Evolutionary conservation across 2,113 vertebrate genomes (phyloP).

Genomic region (Acanthochromis polyacanthus): DNA sequence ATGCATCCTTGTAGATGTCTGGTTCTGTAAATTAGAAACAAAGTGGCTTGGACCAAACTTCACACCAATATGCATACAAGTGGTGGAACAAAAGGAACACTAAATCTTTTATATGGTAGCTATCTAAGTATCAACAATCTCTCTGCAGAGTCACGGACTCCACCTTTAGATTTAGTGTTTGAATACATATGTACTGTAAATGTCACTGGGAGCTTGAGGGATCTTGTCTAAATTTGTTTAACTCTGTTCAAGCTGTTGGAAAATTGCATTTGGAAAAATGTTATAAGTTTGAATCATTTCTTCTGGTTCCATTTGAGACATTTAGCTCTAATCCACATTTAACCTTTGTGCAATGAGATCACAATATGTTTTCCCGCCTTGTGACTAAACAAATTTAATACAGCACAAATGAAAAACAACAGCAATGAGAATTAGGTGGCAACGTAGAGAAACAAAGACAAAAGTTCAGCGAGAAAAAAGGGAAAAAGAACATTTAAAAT

Average conservation of each 20-base stretch:
- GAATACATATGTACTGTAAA: too few species aligned
- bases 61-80: too few species aligned
- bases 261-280: not conserved
- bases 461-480: not conserved
- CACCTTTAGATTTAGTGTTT: too few species aligned
- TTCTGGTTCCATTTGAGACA: too few species aligned
- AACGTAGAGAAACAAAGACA: not conserved
- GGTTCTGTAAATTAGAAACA: too few species aligned
- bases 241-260: not conserved
- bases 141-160: too few species aligned
- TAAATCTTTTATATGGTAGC: too few species aligned
- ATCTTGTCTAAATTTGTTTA: not conserved
- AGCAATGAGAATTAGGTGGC: not conserved
- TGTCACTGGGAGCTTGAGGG: not conserved
- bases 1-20: too few species aligned
- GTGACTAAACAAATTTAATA: conserved; percentile 2
- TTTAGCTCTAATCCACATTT: conserved; percentile 17
- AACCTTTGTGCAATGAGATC: not conserved
- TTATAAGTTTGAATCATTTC: too few species aligned
- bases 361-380: conserved; percentile 20
- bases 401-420: not conserved
- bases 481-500: not conserved
- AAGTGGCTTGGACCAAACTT: too few species aligned
- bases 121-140: too few species aligned
- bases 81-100: too few species aligned